Evolutionary conservation across 2,797 vertebrate species (phyloP).

Genomic region (Liparis tanakae): DNA sequence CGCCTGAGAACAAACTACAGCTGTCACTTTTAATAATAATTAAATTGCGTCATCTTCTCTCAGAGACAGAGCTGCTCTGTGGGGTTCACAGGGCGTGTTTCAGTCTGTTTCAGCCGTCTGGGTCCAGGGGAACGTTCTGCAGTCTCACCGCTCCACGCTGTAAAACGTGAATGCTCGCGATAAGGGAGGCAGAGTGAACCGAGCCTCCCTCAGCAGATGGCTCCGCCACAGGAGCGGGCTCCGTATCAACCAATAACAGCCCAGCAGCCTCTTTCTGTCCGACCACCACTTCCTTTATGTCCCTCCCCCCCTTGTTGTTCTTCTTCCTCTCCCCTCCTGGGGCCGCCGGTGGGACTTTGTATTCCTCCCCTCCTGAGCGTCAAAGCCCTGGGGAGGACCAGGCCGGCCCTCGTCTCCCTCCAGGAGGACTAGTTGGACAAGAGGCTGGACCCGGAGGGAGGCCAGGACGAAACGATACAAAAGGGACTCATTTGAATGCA

Average conservation of each 20-base stretch:
- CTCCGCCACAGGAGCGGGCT: conserved; percentile 70
- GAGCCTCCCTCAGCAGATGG: conserved; percentile 69
- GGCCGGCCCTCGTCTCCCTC: conserved; percentile 21
- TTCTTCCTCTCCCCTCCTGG: conserved; percentile 37
- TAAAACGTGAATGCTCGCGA: not conserved
- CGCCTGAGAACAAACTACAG: conserved; percentile 1
- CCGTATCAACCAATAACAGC: conserved; percentile 50
- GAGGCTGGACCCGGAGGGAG: conserved; percentile 5
- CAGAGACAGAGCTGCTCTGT: not conserved
- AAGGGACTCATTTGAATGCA: not conserved
- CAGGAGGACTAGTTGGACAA: conserved; percentile 22
- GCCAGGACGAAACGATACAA: conserved; percentile 8
- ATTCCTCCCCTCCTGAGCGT: conserved; percentile 56
- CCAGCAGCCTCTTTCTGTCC: conserved; percentile 49
- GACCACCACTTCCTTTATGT: conserved; percentile 40
- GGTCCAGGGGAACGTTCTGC: not conserved
- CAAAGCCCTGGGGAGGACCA: conserved; percentile 54
- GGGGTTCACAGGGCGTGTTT: not conserved
- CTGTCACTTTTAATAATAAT: not conserved
- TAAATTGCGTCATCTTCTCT: not conserved
- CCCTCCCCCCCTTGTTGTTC: not conserved
- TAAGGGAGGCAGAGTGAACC: conserved; percentile 15
- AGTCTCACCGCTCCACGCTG: not conserved
- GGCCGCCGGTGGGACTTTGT: conserved; percentile 49
- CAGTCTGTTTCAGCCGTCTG: not conserved